Base-by-base conservation (phyloP, 1,140 invertebrate species). In the Dryas iulia region DNA sequence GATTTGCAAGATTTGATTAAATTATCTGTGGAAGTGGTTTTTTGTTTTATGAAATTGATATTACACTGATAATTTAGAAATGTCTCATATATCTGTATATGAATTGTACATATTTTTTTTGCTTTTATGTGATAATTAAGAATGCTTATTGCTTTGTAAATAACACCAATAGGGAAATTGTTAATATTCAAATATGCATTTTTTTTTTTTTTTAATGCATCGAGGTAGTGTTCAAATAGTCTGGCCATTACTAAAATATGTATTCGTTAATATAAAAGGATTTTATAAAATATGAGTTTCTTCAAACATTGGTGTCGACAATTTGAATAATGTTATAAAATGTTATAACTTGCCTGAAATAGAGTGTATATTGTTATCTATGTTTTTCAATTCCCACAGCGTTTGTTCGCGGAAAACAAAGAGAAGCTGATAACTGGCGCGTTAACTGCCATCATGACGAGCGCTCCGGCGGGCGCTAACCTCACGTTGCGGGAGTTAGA, bases 391-490 rank as follows among this genome's bases (percentile, higher is more conserved):
- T n/a, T 47, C 7, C 1, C 21, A 10, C 77, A 92, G 92, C 83
- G 98, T 70, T 93, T 99, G 62, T 99, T 99, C 94, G 96, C 98
- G 10, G 98, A 99, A 92, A 99, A 99, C 91, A 99, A 99, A 91
- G 98, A 99, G 88, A 98, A 98, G 89, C 92, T 99, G 54, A 99
- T 99, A 5, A 90, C 95, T 94, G 76, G 95, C 95, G 73, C 95
- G 92, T 67, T 97, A 96, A 33, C 86, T 97, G 73, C 95, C 95
- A 83, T 93, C 95, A 6, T 93, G 98, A 63, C 94, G 97, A 30
- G 84, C 94, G 94, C 78, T 94, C 95, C 88, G 94, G 96, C 86
- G 91, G 96, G 77, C 94, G 96, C 64, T 92, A 95, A 87, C 93
- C 83, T 94, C 60, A 94, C 92, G 12, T 94, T 93, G 89, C 93